Evolutionary conservation across 2,888 invertebrate species (phyloP).

Genomic region (Leptinotarsa juncta): DNA sequence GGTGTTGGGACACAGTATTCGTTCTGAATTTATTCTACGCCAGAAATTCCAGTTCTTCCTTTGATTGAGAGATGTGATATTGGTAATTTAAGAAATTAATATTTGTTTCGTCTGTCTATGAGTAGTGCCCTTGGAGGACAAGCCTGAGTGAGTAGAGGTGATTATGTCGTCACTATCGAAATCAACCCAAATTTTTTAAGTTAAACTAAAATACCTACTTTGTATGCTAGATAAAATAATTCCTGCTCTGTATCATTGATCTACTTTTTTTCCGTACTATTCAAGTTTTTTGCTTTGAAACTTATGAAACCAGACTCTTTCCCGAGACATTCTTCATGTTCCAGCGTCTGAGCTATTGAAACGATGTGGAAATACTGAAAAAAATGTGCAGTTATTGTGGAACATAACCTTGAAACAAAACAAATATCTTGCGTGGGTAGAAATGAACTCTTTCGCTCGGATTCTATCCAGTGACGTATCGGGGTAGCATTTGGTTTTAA

Average conservation of each 20-base stretch:
- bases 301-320: neutral
- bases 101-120: too few species aligned
- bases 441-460: neutral
- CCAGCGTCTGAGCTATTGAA: neutral
- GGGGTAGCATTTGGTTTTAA: too few species aligned
- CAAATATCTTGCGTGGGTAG: conserved; percentile 2
- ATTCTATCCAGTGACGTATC: neutral
- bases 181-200: neutral
- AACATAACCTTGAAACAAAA: conserved; percentile 16
- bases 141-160: too few species aligned
- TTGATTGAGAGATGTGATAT: too few species aligned
- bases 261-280: neutral
- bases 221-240: too few species aligned
- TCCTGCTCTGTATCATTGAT: neutral
- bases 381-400: conserved; percentile 1
- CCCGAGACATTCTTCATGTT: neutral
- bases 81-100: too few species aligned
- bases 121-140: too few species aligned
- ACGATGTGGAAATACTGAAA: neutral
- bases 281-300: neutral
- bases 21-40: too few species aligned
- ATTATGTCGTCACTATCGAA: neutral
- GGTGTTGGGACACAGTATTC: too few species aligned
- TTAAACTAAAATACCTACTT: too few species aligned
- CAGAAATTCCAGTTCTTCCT: too few species aligned